phyloP scores from a whole-genome alignment of 2,113 vertebrate genomes.

The Zapus hudsonius region DNA sequence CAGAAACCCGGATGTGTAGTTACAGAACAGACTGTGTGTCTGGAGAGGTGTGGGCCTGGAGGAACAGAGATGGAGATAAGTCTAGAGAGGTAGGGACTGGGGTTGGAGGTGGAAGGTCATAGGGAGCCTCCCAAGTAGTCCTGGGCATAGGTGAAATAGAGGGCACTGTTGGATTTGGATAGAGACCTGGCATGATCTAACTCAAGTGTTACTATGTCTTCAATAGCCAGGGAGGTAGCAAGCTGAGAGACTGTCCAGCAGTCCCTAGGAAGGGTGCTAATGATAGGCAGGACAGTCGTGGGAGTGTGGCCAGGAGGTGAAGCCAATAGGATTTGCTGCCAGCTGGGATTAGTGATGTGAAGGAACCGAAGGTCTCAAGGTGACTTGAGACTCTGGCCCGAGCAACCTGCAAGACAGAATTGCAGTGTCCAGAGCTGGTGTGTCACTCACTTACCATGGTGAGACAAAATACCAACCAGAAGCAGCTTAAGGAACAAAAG shows the following conservation, averaged over 20 bases:
- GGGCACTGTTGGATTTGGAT: background rate
- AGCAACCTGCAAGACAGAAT: background rate
- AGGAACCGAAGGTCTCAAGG: background rate
- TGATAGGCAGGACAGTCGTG: background rate
- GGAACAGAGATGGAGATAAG: background rate
- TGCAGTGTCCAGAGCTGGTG: background rate
- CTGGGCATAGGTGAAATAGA: background rate
- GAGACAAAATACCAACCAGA: too few relatives aligned
- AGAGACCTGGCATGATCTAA: background rate
- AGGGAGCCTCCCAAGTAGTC: background rate
- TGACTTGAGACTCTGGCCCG: background rate
- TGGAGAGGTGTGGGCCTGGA: background rate
- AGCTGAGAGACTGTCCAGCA: background rate
- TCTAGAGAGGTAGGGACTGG: background rate
- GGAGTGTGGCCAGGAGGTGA: background rate
- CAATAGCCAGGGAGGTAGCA: background rate
- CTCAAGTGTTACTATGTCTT: background rate
- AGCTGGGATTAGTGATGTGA: background rate
- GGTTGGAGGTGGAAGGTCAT: accelerated
- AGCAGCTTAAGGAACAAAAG: too few relatives aligned
- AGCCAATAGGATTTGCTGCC: background rate
- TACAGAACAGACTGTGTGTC: background rate
- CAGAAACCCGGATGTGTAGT: background rate
- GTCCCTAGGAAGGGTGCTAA: background rate
- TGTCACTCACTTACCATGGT: too few relatives aligned